phyloP scores from a whole-genome alignment of 2,113 vertebrate species.

The Illadopsis cleaveri region DNA sequence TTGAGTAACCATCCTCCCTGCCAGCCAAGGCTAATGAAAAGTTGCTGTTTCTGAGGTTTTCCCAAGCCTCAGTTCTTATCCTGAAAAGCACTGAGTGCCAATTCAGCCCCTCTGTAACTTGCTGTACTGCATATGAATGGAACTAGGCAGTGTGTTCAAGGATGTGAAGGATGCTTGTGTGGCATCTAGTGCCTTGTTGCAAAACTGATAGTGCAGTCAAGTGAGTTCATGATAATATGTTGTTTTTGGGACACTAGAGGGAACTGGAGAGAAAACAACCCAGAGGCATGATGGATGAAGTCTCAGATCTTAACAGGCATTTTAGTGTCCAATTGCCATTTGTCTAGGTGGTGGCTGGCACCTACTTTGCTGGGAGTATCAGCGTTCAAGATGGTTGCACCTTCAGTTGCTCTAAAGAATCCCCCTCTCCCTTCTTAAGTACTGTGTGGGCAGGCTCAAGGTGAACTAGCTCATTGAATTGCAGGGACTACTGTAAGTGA shows the following conservation, averaged over 20 bases:
- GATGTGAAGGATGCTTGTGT: rapidly evolving
- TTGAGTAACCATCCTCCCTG: background rate
- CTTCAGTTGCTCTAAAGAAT: background rate
- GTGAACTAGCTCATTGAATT: background rate
- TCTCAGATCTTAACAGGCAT: background rate
- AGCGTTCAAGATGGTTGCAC: background rate
- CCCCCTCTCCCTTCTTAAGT: background rate
- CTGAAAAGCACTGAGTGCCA: background rate
- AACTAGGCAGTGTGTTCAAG: background rate
- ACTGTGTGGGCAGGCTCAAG: background rate
- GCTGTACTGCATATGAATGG: background rate
- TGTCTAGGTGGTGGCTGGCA: rapidly evolving
- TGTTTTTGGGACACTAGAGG: background rate
- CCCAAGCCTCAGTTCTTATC: background rate
- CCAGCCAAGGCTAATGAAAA: background rate
- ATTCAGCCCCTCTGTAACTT: background rate
- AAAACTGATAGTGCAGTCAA: background rate
- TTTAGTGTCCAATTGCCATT: background rate
- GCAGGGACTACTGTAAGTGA: background rate
- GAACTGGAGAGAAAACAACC: background rate
- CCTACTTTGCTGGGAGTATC: background rate
- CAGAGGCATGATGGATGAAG: background rate
- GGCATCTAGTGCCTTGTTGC: background rate
- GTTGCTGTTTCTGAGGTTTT: background rate
- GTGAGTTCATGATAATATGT: background rate